Conservation (phyloP, 2,797 vertebrate genomes). For the Cirrhinus molitorella region DNA sequence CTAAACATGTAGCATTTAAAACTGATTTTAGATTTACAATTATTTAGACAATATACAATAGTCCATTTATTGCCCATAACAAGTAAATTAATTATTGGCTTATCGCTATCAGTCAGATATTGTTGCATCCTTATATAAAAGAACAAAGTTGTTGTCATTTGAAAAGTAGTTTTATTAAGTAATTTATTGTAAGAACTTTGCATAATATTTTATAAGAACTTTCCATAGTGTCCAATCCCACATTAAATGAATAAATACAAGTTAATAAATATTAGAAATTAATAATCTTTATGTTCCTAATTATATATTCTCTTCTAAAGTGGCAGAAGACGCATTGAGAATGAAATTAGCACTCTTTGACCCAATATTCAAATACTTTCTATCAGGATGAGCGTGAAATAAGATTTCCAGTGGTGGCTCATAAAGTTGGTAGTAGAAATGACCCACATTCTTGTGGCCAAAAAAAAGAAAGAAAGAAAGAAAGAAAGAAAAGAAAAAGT, state of each 20-base stretch:
- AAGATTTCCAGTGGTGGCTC: constrained; percentile 69
- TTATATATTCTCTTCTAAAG: constrained; percentile 19
- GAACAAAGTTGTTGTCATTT: neutral
- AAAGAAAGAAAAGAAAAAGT: constrained; percentile 56
- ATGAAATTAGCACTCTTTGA: constrained; percentile 54
- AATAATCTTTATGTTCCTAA: neutral
- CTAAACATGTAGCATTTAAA: neutral
- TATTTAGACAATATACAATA: neutral
- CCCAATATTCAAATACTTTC: constrained; percentile 62
- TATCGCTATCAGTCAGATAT: neutral
- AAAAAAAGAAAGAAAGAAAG: constrained; percentile 59
- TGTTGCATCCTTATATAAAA: neutral
- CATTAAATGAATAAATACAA: neutral
- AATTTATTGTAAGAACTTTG: neutral
- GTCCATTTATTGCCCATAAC: neutral
- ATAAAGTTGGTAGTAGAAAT: constrained; percentile 72
- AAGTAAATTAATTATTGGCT: neutral
- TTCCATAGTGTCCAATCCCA: neutral
- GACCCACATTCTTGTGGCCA: constrained; percentile 81
- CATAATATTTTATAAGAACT: neutral
- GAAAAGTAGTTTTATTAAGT: neutral
- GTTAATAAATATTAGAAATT: neutral
- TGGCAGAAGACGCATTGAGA: constrained; percentile 29
- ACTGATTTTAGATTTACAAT: neutral
- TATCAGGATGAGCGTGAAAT: constrained; percentile 70